Base-by-base conservation (phyloP, 2,797 vertebrate species). In the Erethizon dorsatum region DNA sequence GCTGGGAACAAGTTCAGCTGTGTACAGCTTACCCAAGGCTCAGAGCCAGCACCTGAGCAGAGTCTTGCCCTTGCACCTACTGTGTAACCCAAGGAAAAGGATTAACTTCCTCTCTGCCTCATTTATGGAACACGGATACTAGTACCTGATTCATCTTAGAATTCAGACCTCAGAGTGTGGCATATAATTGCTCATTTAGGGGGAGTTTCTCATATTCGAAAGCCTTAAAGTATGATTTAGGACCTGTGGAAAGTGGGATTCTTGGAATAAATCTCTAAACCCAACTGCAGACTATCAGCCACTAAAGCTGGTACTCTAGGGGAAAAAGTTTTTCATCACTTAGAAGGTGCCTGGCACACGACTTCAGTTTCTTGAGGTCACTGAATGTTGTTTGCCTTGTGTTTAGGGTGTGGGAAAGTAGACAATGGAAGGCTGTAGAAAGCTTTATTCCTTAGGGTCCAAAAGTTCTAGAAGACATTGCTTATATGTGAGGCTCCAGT, bases 121-220 rank as follows among this genome's bases (percentile, higher is more conserved):
- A n/a, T 47, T 88, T 90, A 20, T 18, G 41, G 33, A 13, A 5
- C 13, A 2, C 4, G 18, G 2, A 11, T 3, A 20, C 2, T 24
- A 26, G 4, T 8, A 52, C 47, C 33, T 65, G 18, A 28, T 31
- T n/a, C 28, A 3, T 50, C 28, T 79, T 73, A 84, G 59, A 45
- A 17, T 63, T 86, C 22, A 47, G 57, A 20, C 69, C 2, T 61
- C 11, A 52, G 71, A 26, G 7, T 14, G 0, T 50, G 50, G 45
- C n/a, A 20, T 47, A 0, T 28, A 45, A 1, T 1, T 13, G 12
- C 15, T 65, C 37, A 4, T 1, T 1, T 17, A 77, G 33, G 26
- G 18, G 1, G 1, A 15, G 1, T 22, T 37, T 5, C 37, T n/a
- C 15, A 31, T 50, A 12, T 91, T 89, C 31, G 31, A 37, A 86